A percentile compares a stretch with the other conserved stretches of the same genome.
phyloP scores from a whole-genome alignment of 2,888 invertebrate genomes.

The Fabriciana adippe region DNA sequence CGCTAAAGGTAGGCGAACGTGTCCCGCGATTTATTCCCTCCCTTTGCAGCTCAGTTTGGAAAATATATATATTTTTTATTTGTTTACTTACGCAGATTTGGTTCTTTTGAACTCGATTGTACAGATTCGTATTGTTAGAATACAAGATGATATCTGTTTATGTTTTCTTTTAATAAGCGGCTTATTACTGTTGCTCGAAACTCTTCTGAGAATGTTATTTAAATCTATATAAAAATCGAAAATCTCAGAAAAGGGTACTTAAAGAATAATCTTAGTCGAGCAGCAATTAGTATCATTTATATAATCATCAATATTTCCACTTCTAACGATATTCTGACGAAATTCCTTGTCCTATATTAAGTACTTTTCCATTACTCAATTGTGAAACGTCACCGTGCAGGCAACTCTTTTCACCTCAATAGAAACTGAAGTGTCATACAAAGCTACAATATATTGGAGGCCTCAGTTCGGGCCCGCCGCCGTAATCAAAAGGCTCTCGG shows the following conservation, averaged over 20 bases:
- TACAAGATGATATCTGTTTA: slow-evolving; percentile 52
- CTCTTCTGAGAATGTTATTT: background rate
- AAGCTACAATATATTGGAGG: slow-evolving; percentile 76
- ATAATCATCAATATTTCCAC: background rate
- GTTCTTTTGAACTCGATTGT: slow-evolving; percentile 75
- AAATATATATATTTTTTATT: slow-evolving; percentile 70
- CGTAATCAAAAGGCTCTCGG: slow-evolving; percentile 80
- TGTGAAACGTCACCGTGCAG: slow-evolving; percentile 32
- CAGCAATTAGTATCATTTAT: background rate
- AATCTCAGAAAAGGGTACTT: background rate
- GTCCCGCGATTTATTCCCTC: slow-evolving; percentile 72
- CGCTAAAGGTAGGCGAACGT: slow-evolving; percentile 69
- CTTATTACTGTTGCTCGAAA: slow-evolving; percentile 26
- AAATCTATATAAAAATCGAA: background rate
- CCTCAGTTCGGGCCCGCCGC: slow-evolving; percentile 64
- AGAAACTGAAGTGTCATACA: slow-evolving; percentile 77
- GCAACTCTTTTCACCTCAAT: slow-evolving; percentile 68
- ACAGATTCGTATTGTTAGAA: slow-evolving; percentile 61
- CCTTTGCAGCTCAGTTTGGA: slow-evolving; percentile 65
- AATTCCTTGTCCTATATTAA: slow-evolving; percentile 4
- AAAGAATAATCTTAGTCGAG: background rate
- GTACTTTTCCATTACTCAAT: slow-evolving; percentile 31
- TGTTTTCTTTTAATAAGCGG: slow-evolving; percentile 23
- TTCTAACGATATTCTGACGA: background rate
- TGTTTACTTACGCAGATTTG: slow-evolving; percentile 76